A percentile compares a stretch with the other conserved stretches of the same genome.
Evolutionary conservation across 2,797 vertebrate genomes (phyloP).

Genomic region (Bufotes viridis): DNA sequence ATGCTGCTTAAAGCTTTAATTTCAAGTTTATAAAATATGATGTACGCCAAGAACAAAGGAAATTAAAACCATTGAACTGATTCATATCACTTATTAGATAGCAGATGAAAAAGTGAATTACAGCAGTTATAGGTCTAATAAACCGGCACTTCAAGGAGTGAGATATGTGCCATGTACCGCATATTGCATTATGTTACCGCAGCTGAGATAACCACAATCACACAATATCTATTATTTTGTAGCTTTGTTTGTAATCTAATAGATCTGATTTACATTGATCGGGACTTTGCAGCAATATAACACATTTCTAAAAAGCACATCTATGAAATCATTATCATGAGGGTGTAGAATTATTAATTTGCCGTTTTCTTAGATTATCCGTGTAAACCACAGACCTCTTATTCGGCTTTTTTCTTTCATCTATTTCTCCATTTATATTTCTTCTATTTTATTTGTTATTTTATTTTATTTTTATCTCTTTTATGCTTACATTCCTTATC

Average conservation of each 20-base stretch:
- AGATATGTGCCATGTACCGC: neutral
- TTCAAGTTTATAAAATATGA: constrained; percentile 40
- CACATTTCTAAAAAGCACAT: neutral
- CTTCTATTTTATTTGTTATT: no score
- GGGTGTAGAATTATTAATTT: neutral
- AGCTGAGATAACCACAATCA: neutral
- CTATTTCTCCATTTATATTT: neutral
- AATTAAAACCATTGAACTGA: constrained; percentile 52
- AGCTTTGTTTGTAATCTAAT: neutral
- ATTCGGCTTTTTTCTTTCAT: neutral
- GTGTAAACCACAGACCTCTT: neutral
- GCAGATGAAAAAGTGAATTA: constrained; percentile 28
- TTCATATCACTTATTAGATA: constrained; percentile 45
- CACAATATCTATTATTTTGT: no score
- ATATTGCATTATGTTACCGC: neutral
- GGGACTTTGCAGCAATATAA: neutral
- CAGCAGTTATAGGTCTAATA: constrained; percentile 19
- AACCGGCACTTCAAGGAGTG: constrained; percentile 15
- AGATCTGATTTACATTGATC: neutral
- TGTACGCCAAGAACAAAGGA: constrained; percentile 37
- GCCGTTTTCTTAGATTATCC: neutral
- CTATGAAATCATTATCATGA: neutral
- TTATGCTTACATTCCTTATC: no score
- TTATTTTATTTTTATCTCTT: no score
- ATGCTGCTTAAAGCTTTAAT: constrained; percentile 27